Evolutionary conservation across 2,797 vertebrate genomes (phyloP), one percentile per base, ranked within the genome.

Genomic region (Pogoniulus pusillus): DNA sequence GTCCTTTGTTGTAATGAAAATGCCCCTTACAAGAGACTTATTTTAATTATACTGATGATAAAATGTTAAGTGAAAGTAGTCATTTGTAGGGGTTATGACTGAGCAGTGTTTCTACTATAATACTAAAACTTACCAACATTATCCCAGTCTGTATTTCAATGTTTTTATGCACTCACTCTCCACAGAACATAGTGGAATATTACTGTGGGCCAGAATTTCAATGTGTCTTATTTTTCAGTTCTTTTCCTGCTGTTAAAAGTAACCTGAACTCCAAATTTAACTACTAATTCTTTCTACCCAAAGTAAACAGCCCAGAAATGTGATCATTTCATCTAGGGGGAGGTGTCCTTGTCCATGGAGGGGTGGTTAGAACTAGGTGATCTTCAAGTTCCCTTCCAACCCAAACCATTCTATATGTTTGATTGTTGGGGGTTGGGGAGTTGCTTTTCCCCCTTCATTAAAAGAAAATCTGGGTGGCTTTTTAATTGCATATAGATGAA

Each of bases 21-120:
- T 96, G 96, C 96, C 97, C 96, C 96, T 97, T 97, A 95, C 96
- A 91, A 96, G 94, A 97, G 96, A 96, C 92, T 96, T 94, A 93
- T 91, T 94, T 96, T 96, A 97, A 97, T 97, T 97, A 96, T 88
- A 92, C 82, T 2, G 10, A 91, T 92, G 90, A 95, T 97, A 94
- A 97, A 94, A 96, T 87, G 81, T 92, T 92, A 96, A 97, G 94
- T 89, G 96, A 97, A 93, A 96, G 94, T 90, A 93, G 90, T 95
- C 94, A 95, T 97, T 96, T 96, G 94, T 64, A 96, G 95, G 84
- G 95, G 96, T 96, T 97, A 96, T 91, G 95, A 94, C 93, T 94
- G 81, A 96, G 88, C 91, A 88, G 91, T 75, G 85, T 92, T 95
- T 95, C 94, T 96, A 94, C 91, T 90, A 51, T 95, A 94, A 95